Conservation (phyloP, 1,140 invertebrate species). For the Drosophila repletoides region DNA sequence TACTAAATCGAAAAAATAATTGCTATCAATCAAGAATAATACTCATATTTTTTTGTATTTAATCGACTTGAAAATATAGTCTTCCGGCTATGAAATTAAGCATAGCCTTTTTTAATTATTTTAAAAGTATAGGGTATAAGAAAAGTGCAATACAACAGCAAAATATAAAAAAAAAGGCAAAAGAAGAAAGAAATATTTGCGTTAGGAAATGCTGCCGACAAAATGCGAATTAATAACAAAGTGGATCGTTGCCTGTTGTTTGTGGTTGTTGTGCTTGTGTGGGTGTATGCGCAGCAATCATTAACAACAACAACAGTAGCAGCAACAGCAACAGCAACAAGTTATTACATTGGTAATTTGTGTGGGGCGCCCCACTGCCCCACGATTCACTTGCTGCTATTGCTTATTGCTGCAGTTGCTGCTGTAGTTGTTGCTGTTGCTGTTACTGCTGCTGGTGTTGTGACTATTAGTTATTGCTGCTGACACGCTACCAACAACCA, state of each 20-base stretch:
- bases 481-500: constrained; percentile 29
- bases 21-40: too few relatives aligned
- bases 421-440: constrained; percentile 1
- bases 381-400: constrained; percentile 34
- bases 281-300: constrained; percentile 40
- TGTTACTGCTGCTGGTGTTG: background rate
- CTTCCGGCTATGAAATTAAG: too few relatives aligned
- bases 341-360: constrained; percentile 67
- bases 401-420: constrained; percentile 8
- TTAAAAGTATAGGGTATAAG: constrained; percentile 10
- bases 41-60: too few relatives aligned
- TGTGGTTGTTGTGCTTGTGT: background rate
- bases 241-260: background rate
- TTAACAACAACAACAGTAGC: constrained; percentile 23
- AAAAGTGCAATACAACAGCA: constrained; percentile 12
- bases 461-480: background rate
- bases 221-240: constrained; percentile 67
- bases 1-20: too few relatives aligned
- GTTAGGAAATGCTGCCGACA: constrained; percentile 61
- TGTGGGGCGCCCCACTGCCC: constrained; percentile 45
- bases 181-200: constrained; percentile 55
- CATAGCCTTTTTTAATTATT: too few relatives aligned
- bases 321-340: constrained; percentile 28
- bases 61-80: too few relatives aligned
- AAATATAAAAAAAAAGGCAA: constrained; percentile 1